phyloP scores from a whole-genome alignment of 2,113 vertebrate species.

The Mobula hypostoma region DNA sequence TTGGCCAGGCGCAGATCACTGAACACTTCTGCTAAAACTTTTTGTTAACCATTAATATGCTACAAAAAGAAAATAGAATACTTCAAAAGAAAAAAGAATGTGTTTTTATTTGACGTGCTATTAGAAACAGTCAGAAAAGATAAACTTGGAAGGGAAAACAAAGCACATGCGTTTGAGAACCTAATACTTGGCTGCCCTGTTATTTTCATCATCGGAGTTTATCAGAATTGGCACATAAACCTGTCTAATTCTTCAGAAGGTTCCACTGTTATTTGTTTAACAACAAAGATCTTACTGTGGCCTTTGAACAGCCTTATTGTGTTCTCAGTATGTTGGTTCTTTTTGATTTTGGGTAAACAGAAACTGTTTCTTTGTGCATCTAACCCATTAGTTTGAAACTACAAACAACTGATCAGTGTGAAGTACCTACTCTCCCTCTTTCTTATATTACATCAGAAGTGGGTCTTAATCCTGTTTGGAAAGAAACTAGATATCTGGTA shows the following conservation, averaged over 20 bases:
- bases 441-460: constrained; percentile 7
- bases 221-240: neutral
- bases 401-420: neutral
- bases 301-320: neutral
- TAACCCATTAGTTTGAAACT: neutral
- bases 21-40: neutral
- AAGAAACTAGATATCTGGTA: neutral
- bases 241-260: neutral
- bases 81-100: too few species aligned
- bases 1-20: neutral
- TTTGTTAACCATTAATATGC: neutral
- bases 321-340: neutral
- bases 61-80: too few species aligned
- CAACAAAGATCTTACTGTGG: neutral
- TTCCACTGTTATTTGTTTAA: neutral
- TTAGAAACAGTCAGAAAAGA: neutral
- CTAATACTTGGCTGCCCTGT: neutral
- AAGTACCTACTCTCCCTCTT: neutral
- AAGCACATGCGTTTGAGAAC: neutral
- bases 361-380: neutral
- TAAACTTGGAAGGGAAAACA: neutral
- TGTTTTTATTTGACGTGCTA: neutral
- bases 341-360: neutral
- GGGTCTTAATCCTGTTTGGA: neutral
- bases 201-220: neutral